phyloP scores from a whole-genome alignment of 2,113 vertebrate genomes.

The Pontoporia blainvillei region DNA sequence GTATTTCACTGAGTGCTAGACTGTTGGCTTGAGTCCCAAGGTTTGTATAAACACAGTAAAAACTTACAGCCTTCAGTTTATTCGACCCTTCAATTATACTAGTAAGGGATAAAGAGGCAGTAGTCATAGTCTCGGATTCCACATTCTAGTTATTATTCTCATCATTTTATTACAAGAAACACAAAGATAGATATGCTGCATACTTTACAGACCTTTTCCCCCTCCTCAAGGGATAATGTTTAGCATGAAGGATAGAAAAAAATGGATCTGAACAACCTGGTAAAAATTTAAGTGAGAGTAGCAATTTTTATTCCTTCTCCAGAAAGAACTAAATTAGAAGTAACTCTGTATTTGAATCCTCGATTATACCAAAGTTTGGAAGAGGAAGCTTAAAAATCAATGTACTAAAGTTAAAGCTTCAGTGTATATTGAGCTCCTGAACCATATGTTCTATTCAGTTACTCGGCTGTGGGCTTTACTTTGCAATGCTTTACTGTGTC shows the following conservation, averaged over 20 bases:
- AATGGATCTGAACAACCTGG: conserved; percentile 18
- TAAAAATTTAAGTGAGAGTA: conserved; percentile 25
- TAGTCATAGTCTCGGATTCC: background rate
- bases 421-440: background rate
- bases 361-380: conserved; percentile 54
- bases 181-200: background rate
- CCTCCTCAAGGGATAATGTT: background rate
- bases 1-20: background rate
- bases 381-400: conserved; percentile 61
- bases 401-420: conserved; percentile 52
- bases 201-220: background rate
- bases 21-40: background rate
- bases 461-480: background rate
- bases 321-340: conserved; percentile 64
- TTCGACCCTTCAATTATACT: background rate
- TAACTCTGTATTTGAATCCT: conserved; percentile 70
- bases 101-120: background rate
- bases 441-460: conserved; percentile 15
- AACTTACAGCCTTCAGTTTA: background rate
- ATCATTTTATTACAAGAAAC: background rate
- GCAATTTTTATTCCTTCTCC: conserved; percentile 21
- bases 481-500: conserved; percentile 12
- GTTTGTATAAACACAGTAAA: background rate
- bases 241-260: background rate
- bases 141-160: background rate